Percentiles rank a stretch among this genome's conserved stretches.
phyloP scores from a whole-genome alignment of 2,113 vertebrate species.

The Taurulus bubalis region DNA sequence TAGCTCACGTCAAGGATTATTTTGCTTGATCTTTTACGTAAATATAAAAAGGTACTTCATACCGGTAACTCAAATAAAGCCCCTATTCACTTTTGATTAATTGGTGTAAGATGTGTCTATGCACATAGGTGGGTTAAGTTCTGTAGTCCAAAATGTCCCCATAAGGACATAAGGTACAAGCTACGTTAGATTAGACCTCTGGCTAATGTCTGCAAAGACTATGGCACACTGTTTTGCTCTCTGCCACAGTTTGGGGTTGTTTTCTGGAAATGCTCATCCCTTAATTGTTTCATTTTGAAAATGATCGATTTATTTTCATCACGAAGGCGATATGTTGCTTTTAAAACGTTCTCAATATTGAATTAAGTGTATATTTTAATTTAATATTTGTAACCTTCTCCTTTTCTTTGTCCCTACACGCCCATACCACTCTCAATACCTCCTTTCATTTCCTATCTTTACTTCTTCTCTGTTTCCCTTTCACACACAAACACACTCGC shows the following conservation, averaged over 20 bases:
- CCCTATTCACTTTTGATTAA: not conserved
- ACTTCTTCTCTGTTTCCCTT: constrained; percentile 3
- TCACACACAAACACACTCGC: no score
- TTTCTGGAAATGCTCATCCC: constrained; percentile 24
- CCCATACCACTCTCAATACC: not conserved
- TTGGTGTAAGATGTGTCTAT: not conserved
- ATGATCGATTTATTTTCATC: not conserved
- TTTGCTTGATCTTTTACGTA: not conserved
- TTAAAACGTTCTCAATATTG: not conserved
- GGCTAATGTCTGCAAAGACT: constrained; percentile 17
- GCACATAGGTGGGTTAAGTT: not conserved
- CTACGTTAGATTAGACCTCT: constrained; percentile 20
- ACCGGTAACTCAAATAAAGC: not conserved
- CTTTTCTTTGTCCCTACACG: not conserved
- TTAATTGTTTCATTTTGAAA: constrained; percentile 39
- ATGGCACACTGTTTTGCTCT: constrained; percentile 27
- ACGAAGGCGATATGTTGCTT: not conserved
- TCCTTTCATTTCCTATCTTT: constrained; percentile 3
- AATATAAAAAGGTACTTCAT: not conserved
- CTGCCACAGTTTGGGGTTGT: constrained; percentile 43
- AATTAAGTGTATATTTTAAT: not conserved
- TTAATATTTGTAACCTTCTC: not conserved
- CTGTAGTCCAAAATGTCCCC: constrained; percentile 13
- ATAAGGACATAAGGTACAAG: not conserved
- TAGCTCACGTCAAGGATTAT: not conserved